Percentiles rank a stretch among this genome's conserved stretches.
Conservation (phyloP, 2,113 vertebrate genomes). For the Oreochromis tanganicae region DNA sequence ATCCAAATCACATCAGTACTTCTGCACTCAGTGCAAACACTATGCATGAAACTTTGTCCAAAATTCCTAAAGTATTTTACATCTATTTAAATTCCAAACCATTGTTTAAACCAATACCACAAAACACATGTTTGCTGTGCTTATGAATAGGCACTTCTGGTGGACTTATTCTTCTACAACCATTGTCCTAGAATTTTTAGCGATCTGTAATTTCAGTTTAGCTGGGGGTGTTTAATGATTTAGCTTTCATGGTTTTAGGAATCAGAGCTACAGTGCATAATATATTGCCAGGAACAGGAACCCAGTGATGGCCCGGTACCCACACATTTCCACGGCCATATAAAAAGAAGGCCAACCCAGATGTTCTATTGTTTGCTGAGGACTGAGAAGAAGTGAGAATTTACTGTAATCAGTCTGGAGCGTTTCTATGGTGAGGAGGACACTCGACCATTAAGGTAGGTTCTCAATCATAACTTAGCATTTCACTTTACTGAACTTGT, state of each 20-base stretch:
- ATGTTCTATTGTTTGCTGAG: neutral
- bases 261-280: neutral
- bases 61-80: neutral
- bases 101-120: slow-evolving; percentile 47
- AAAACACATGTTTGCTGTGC: slow-evolving; percentile 42
- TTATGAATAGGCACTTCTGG: neutral
- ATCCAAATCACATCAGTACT: neutral
- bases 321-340: slow-evolving; percentile 5
- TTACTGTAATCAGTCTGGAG: neutral
- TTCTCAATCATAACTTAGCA: neutral
- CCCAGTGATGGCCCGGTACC: neutral
- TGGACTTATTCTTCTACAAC: neutral
- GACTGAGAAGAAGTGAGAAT: neutral
- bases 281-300: neutral
- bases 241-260: neutral
- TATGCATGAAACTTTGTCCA: neutral
- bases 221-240: neutral
- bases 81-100: slow-evolving; percentile 15
- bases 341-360: slow-evolving; percentile 3
- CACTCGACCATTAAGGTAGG: neutral
- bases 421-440: neutral
- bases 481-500: neutral
- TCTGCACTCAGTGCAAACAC: neutral
- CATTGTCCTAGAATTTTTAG: neutral
- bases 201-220: slow-evolving; percentile 9